A percentile compares a stretch with the other conserved stretches of the same genome.
Conservation (phyloP, 2,888 invertebrate genomes). For the Dynastes tityus region DNA sequence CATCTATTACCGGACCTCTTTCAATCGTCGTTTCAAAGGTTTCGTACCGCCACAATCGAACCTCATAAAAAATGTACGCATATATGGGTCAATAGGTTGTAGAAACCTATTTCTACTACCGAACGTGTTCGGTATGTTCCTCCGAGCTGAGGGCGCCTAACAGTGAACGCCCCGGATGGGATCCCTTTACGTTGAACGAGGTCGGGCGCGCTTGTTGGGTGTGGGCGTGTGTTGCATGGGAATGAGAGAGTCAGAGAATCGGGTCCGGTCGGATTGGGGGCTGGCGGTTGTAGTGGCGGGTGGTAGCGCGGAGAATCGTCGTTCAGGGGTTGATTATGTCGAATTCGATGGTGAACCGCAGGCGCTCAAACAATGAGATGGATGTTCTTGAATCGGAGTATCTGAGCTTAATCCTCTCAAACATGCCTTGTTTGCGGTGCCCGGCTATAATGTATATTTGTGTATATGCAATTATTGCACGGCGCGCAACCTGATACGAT, state of each 20-base stretch:
- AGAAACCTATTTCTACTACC: conserved; percentile 26
- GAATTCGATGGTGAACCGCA: conserved; percentile 56
- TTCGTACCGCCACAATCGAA: conserved; percentile 48
- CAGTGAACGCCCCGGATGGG: neutral
- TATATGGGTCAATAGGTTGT: conserved; percentile 53
- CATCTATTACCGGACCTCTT: too few species aligned
- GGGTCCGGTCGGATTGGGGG: neutral
- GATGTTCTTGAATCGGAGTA: conserved; percentile 58
- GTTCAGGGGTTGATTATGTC: conserved; percentile 52
- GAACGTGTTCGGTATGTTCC: conserved; percentile 25
- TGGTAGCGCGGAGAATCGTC: neutral
- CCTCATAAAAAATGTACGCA: conserved; percentile 52
- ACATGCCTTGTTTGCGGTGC: conserved; percentile 65
- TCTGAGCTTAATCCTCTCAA: conserved; percentile 60
- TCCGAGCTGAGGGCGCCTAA: conserved; percentile 1
- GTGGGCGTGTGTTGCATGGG: too few species aligned
- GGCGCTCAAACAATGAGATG: conserved; percentile 56
- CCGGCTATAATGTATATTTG: conserved; percentile 63
- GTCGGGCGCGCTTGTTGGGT: conserved; percentile 11
- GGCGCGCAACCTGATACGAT: conserved; percentile 58
- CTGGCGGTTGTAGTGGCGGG: neutral
- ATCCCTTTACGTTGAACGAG: conserved; percentile 30
- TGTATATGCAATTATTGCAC: conserved; percentile 65
- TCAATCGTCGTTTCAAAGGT: conserved; percentile 12
- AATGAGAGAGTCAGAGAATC: neutral